Evolutionary conservation across 1,140 invertebrate species (phyloP).

Genomic region (Myzus persicae): DNA sequence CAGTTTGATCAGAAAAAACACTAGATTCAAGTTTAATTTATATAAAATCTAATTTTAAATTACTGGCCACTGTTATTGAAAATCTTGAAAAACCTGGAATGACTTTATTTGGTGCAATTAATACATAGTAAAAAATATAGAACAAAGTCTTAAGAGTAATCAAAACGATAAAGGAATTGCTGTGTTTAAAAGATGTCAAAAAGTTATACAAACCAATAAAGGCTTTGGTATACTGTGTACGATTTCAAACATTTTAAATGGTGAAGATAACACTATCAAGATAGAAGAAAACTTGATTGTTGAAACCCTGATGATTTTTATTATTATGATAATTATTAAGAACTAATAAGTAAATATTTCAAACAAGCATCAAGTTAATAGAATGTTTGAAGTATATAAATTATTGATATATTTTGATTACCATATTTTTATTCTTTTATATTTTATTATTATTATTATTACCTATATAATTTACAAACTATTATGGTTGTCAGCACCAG

Average conservation of each 20-base stretch:
- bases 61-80: background rate
- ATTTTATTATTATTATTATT: too few relatives aligned
- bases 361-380: too few relatives aligned
- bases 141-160: background rate
- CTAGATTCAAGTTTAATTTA: constrained; percentile 26
- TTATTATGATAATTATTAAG: too few relatives aligned
- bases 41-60: constrained; percentile 17
- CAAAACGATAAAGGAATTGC: background rate
- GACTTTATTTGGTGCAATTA: constrained; percentile 2
- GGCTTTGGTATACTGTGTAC: background rate
- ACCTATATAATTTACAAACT: too few relatives aligned
- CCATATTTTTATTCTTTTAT: too few relatives aligned
- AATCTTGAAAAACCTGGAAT: background rate
- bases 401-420: too few relatives aligned
- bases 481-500: background rate
- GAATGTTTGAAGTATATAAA: too few relatives aligned
- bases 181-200: background rate
- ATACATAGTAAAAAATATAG: constrained; percentile 15
- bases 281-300: background rate
- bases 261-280: background rate
- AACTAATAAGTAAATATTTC: too few relatives aligned
- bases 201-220: background rate
- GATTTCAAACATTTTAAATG: constrained; percentile 18
- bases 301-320: background rate
- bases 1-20: background rate